Base-by-base conservation (phyloP, 2,113 vertebrate genomes). In the Ciconia maguari region DNA sequence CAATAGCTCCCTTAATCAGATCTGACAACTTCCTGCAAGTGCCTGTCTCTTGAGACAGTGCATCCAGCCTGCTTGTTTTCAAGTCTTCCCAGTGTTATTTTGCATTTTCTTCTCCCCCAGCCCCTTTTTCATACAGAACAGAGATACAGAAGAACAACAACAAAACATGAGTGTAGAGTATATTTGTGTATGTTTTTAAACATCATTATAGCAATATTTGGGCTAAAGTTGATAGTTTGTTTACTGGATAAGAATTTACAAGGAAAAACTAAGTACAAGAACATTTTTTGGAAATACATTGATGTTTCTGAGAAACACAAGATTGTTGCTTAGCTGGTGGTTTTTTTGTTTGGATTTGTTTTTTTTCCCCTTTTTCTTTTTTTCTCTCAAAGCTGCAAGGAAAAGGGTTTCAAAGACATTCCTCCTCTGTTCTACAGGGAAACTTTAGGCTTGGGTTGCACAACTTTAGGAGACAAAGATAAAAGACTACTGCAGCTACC, bases 1-100 rank as follows among this genome's bases (percentile, higher is more conserved):
- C 95, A 98, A 97, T 76, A 93, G 79, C 29, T 84, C 36, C 90
- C 49, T 83, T 98, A 98, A 98, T 98, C 86, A 97, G 90, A 97
- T 88, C 90, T 97, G 97, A 98, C 98, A 98, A 97, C 88, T 82
- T 93, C 51, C 71, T 94, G 91, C 95, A 97, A 96, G 88, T 60
- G 83, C 22, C 52, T 90, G 76, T 86, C 97, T 93, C 97, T 62
- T 82, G 96, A 91, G 96, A 98, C 71, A 89, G 70, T 85, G 75
- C 66, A 94, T 94, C 80, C 83, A 98, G 98, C 80, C 91, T 94
- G 79, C 91, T 96, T 95, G 92, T 89, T 94, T 90, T 93, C 64
- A 74, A 69, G 55, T 52, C 89, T 69, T 88, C 46, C 16, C 46
- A 85, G 30, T 30, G 78, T 65, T 94, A 83, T 57, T 96, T 80